Conservation (phyloP, 2,797 vertebrate genomes). For the Danio albolineatus region DNA sequence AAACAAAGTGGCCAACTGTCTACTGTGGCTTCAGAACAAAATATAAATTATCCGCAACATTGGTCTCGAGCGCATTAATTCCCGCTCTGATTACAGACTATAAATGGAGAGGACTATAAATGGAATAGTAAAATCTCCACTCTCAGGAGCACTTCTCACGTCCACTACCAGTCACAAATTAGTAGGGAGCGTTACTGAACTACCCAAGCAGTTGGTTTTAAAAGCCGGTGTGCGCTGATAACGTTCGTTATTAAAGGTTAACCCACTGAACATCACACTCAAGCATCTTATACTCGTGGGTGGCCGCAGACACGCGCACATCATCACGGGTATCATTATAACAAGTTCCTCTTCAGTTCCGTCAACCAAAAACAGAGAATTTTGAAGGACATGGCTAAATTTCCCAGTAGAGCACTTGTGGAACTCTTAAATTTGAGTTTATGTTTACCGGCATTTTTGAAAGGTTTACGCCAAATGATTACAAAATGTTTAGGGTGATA, state of each 20-base stretch:
- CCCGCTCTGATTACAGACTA: conserved; percentile 44
- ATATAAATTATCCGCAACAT: conserved; percentile 49
- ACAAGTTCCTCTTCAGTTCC: conserved; percentile 29
- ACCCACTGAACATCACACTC: conserved; percentile 20
- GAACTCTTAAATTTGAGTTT: neutral
- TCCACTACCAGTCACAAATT: conserved; percentile 40
- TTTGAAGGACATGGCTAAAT: neutral
- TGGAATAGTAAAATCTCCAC: conserved; percentile 45
- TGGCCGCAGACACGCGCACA: conserved; percentile 32
- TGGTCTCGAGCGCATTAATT: conserved; percentile 53
- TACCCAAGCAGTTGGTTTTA: neutral
- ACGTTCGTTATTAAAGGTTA: conserved; percentile 37
- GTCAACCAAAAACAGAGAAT: neutral
- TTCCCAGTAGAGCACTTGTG: conserved; percentile 2
- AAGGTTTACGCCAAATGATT: neutral
- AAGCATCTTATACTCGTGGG: neutral
- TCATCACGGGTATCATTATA: conserved; percentile 25
- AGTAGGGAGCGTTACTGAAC: conserved; percentile 19
- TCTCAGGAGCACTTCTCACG: conserved; percentile 24
- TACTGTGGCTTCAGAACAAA: conserved; percentile 35
- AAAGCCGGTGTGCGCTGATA: neutral
- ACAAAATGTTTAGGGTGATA: neutral
- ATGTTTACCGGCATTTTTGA: conserved; percentile 17
- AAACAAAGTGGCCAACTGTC: conserved; percentile 10
- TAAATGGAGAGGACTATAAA: conserved; percentile 47